These are phyloP conservation scores for Latheticus oryzae DNA, from an alignment of 2,888 invertebrate species.

Conservation along the genomic window DNA sequence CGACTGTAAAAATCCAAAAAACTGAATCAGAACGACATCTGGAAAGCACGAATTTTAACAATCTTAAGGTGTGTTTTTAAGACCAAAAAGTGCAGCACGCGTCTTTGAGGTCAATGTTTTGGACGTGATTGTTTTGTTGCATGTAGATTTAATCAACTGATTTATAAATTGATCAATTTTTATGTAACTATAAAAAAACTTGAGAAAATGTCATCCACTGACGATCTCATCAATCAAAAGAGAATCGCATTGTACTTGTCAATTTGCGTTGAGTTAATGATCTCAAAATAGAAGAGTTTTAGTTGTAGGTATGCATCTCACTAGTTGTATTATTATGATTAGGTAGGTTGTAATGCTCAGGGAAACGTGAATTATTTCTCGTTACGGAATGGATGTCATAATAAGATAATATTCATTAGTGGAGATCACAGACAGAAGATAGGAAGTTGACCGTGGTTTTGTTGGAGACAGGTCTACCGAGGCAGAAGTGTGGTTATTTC, in stretches of 20 bases:
- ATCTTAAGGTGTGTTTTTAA: neutral
- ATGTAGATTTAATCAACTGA: conserved; percentile 9
- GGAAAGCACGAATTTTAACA: conserved; percentile 24
- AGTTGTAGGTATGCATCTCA: conserved; percentile 1
- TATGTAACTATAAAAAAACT: too few species aligned
- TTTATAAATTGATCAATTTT: too few species aligned
- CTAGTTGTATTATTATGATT: neutral
- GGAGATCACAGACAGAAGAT: conserved; percentile 50
- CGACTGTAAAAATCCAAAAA: conserved; percentile 24
- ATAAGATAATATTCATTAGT: conserved; percentile 62
- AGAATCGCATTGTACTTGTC: conserved; percentile 10
- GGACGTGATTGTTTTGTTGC: too few species aligned
- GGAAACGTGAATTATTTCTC: conserved; percentile 41
- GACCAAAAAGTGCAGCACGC: too few species aligned
- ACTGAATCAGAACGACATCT: conserved; percentile 29
- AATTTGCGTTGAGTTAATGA: conserved; percentile 11
- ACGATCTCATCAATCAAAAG: conserved; percentile 22
- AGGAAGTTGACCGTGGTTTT: conserved; percentile 54
- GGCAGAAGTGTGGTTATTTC: conserved; percentile 45
- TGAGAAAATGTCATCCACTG: neutral
- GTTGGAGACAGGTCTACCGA: conserved; percentile 59
- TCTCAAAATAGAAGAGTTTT: conserved; percentile 1
- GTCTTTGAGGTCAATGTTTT: conserved; percentile 19
- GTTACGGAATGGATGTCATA: conserved; percentile 59
- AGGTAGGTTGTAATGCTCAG: conserved; percentile 22